Conservation (phyloP, 2,888 invertebrate genomes). For the Plagodis pulveraria region DNA sequence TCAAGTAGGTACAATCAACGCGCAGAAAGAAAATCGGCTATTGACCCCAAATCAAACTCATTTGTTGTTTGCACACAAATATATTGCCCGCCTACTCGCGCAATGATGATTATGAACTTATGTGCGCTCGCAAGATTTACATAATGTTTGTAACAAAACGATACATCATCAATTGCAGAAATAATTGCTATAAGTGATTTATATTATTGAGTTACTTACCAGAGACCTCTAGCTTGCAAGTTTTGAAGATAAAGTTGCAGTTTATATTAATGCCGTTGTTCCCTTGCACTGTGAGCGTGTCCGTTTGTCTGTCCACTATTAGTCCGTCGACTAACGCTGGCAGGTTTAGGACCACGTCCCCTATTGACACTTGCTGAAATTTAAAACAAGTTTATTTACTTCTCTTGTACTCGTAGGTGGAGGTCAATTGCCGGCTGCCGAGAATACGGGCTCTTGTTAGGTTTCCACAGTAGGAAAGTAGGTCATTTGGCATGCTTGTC, state of each 20-base stretch:
- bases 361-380: slow-evolving; percentile 71
- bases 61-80: no score
- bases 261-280: slow-evolving; percentile 64
- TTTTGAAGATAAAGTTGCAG: slow-evolving; percentile 74
- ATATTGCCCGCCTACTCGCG: no score
- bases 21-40: no score
- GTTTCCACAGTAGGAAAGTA: no score
- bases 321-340: slow-evolving; percentile 70
- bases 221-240: slow-evolving; percentile 71
- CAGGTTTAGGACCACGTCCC: slow-evolving; percentile 57
- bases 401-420: neutral
- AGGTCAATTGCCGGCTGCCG: neutral
- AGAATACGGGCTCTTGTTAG: no score
- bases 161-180: no score
- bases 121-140: no score
- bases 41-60: no score
- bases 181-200: neutral
- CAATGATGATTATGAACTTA: no score
- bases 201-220: slow-evolving; percentile 48
- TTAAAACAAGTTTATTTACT: neutral
- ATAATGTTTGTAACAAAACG: no score
- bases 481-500: no score
- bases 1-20: no score
- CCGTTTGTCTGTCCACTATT: slow-evolving; percentile 67
- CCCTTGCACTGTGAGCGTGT: slow-evolving; percentile 61